phyloP scores from a whole-genome alignment of 2,888 invertebrate species.

The Mesorhabditis spiculigera region DNA sequence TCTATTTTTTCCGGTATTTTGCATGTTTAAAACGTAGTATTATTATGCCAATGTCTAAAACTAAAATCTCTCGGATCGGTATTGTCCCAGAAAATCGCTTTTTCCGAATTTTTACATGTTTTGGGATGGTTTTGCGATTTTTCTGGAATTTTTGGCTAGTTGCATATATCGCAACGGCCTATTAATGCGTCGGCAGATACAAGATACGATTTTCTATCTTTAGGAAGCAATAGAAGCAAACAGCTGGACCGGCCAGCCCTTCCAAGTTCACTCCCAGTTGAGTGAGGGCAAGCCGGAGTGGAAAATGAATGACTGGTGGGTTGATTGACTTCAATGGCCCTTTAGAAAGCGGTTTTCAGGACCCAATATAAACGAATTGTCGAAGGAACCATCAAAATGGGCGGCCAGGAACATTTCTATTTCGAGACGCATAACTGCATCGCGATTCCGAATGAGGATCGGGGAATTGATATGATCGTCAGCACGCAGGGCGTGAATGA shows the following conservation, averaged over 20 bases:
- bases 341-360: conserved; percentile 25
- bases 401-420: conserved; percentile 80
- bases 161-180: too few relatives aligned
- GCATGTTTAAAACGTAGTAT: not conserved
- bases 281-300: not conserved
- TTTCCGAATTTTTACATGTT: too few relatives aligned
- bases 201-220: too few relatives aligned
- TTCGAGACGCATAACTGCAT: conserved; percentile 74
- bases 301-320: conserved; percentile 14
- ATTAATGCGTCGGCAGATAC: too few relatives aligned
- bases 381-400: conserved; percentile 67
- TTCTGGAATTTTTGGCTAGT: too few relatives aligned
- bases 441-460: conserved; percentile 68
- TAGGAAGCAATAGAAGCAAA: conserved; percentile 41
- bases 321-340: conserved; percentile 57
- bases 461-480: conserved; percentile 80
- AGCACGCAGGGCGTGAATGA: conserved; percentile 70
- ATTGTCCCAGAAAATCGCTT: too few relatives aligned
- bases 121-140: too few relatives aligned
- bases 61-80: too few relatives aligned
- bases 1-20: not conserved
- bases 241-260: conserved; percentile 71
- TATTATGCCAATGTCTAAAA: too few relatives aligned
- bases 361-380: conserved; percentile 71
- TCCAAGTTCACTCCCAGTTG: conserved; percentile 60